phyloP scores from a whole-genome alignment of 35 echinoderm and acorn worm species.

The Ophioderma brevispina region DNA sequence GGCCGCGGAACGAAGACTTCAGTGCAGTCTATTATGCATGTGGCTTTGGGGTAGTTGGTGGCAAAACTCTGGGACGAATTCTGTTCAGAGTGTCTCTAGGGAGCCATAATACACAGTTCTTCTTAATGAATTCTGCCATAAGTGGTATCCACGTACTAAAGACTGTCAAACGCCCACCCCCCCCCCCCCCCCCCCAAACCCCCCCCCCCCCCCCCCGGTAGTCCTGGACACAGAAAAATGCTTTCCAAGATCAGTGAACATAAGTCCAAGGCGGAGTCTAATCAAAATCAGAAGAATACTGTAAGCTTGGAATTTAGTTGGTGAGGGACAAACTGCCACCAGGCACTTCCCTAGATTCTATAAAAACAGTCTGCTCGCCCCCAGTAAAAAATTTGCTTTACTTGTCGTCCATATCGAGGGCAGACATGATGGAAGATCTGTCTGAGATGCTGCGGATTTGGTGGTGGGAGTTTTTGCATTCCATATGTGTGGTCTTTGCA shows the following conservation, averaged over 20 bases:
- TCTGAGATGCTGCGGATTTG: background rate
- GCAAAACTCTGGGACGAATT: conserved; percentile 25
- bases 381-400: conserved; percentile 1
- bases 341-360: conserved; percentile 13
- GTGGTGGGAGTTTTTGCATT: too few species aligned
- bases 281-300: conserved; percentile 38
- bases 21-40: conserved; percentile 56
- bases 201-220: too few species aligned
- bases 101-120: conserved; percentile 28
- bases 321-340: background rate
- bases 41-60: conserved; percentile 4
- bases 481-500: too few species aligned
- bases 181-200: too few species aligned
- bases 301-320: background rate
- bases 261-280: conserved; percentile 31
- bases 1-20: conserved; percentile 46
- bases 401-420: background rate
- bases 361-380: conserved; percentile 10
- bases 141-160: conserved; percentile 44
- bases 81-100: conserved; percentile 41
- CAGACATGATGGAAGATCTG: background rate
- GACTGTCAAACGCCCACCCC: conserved; percentile 9
- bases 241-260: conserved; percentile 19
- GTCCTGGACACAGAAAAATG: conserved; percentile 20
- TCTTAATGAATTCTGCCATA: conserved; percentile 35